phyloP scores from a whole-genome alignment of 2,113 vertebrate genomes.

The Falco punctatus region DNA sequence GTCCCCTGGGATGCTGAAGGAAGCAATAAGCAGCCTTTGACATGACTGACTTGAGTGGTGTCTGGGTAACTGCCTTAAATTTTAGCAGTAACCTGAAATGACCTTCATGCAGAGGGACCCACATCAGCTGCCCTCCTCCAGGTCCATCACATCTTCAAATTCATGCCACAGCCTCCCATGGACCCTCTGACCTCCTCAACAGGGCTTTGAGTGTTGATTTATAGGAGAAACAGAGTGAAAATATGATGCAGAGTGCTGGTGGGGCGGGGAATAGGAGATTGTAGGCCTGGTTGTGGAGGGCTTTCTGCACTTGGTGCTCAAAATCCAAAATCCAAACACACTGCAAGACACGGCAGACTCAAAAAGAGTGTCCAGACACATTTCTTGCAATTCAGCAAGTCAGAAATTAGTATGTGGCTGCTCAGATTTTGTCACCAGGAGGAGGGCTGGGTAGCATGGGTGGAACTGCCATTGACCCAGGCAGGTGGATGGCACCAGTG shows the following conservation, averaged over 20 bases:
- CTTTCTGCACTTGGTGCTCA: not conserved
- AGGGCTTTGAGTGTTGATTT: not conserved
- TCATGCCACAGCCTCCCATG: not conserved
- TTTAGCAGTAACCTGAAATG: not conserved
- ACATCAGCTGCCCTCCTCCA: not conserved
- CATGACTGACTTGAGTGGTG: not conserved
- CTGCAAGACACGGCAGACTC: not conserved
- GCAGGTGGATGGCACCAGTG: not conserved
- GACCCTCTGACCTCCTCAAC: not conserved
- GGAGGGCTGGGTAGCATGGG: not conserved
- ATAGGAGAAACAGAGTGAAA: not conserved
- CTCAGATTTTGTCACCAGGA: not conserved
- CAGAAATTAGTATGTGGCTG: not conserved
- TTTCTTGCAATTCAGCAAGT: not conserved
- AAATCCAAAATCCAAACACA: not conserved
- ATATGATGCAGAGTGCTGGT: not conserved
- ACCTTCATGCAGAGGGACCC: not conserved
- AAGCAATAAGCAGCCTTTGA: not conserved
- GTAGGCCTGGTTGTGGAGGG: not conserved
- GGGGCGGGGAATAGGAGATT: not conserved
- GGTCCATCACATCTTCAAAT: not conserved
- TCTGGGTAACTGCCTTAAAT: not conserved
- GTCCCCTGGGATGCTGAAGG: not conserved
- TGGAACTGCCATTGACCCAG: not conserved
- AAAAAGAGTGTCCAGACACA: not conserved